These are phyloP conservation scores for Anniella stebbinsi DNA, from an alignment of 2,797 vertebrate genomes.

Conservation along the genomic window DNA sequence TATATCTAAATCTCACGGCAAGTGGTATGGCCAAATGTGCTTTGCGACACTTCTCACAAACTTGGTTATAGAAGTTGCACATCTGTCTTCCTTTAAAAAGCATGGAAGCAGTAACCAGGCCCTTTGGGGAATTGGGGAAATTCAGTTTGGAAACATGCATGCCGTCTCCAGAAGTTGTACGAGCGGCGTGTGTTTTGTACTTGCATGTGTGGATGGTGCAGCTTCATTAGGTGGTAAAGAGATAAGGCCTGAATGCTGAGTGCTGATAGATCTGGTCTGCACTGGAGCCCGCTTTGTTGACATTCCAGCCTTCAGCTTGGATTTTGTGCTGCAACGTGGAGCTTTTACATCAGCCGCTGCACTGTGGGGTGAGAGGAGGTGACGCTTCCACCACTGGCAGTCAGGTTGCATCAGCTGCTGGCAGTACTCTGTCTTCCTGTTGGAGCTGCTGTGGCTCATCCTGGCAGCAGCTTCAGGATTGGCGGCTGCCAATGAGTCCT, in stretches of 20 bases:
- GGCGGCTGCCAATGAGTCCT: background rate
- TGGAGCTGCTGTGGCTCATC: slow-evolving; percentile 24
- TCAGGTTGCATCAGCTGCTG: slow-evolving; percentile 27
- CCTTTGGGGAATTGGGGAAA: no score
- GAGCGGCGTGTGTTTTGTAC: no score
- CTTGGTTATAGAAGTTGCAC: background rate
- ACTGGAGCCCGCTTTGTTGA: slow-evolving; percentile 10
- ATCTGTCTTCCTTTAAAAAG: background rate
- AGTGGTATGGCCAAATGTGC: background rate
- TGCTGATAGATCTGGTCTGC: slow-evolving; percentile 42
- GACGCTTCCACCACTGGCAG: background rate
- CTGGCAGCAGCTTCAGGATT: background rate
- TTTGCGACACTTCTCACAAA: background rate
- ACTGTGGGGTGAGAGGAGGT: background rate
- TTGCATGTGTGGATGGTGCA: background rate
- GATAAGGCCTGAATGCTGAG: background rate
- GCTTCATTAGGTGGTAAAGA: background rate
- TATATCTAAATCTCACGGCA: background rate
- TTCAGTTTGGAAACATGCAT: background rate
- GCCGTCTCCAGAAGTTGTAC: background rate
- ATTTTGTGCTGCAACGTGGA: slow-evolving; percentile 75
- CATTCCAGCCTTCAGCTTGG: background rate
- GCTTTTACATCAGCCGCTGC: slow-evolving; percentile 62
- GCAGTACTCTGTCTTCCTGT: background rate
- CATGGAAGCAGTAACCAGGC: background rate